A percentile compares a stretch with the other conserved stretches of the same genome.
Conservation (phyloP, 2,888 invertebrate genomes). For the Cyclophora punctaria region DNA sequence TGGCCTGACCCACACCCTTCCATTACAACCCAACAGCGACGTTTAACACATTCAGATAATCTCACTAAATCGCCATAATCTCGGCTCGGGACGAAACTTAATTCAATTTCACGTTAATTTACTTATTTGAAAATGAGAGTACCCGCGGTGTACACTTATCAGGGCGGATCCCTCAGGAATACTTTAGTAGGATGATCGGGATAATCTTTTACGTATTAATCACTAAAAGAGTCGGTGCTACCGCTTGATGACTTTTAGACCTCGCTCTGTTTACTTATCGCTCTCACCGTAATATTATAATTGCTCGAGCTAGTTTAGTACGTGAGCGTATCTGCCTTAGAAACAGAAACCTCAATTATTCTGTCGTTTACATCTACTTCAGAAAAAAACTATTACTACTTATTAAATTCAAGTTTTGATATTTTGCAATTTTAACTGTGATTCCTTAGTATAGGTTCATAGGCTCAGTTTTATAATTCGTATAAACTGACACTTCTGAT, state of each 20-base stretch:
- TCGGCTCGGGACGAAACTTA: conserved; percentile 58
- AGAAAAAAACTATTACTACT: too few species aligned
- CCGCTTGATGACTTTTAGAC: not conserved
- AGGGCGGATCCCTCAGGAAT: conserved; percentile 40
- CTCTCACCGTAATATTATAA: too few species aligned
- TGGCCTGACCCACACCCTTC: conserved; percentile 50
- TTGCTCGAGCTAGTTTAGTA: too few species aligned
- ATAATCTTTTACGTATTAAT: conserved; percentile 60
- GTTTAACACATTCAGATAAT: conserved; percentile 70
- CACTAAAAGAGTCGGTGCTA: conserved; percentile 26
- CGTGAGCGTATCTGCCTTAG: too few species aligned
- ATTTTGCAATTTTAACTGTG: too few species aligned
- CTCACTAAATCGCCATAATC: conserved; percentile 67
- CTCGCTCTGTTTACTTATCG: not conserved
- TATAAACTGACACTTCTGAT: too few species aligned
- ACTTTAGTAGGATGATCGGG: conserved; percentile 42
- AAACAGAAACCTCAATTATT: too few species aligned
- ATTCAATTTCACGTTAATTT: conserved; percentile 70
- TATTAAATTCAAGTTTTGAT: too few species aligned
- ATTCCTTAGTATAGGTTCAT: too few species aligned
- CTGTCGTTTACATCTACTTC: too few species aligned
- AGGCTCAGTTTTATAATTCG: too few species aligned
- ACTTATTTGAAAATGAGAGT: conserved; percentile 65
- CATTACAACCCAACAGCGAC: conserved; percentile 56
- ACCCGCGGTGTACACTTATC: conserved; percentile 45